phyloP scores from a whole-genome alignment of 2,797 vertebrate genomes.

The Gambusia yucatana region DNA sequence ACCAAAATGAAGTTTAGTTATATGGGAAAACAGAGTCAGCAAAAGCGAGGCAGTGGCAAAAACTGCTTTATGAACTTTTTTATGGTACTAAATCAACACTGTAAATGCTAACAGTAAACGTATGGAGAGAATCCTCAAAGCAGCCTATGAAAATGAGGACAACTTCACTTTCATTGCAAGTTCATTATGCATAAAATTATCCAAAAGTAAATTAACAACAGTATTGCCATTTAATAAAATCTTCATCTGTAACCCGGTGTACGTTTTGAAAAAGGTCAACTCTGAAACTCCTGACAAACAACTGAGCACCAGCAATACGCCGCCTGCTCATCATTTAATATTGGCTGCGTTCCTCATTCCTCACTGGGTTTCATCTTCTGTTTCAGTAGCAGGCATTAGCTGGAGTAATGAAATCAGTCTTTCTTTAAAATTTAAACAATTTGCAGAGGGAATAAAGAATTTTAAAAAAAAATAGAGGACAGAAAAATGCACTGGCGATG shows the following conservation, averaged over 20 bases:
- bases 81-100: constrained; percentile 7
- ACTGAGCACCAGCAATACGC: constrained; percentile 3
- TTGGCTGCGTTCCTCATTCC: constrained; percentile 20
- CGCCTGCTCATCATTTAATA: constrained; percentile 23
- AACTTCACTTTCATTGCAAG: constrained; percentile 1
- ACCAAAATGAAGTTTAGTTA: constrained; percentile 32
- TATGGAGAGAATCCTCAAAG: constrained; percentile 1
- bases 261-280: constrained; percentile 3
- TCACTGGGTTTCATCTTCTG: constrained; percentile 19
- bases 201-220: constrained; percentile 7
- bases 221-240: background rate
- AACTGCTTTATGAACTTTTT: constrained; percentile 17
- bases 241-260: background rate
- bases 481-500: background rate
- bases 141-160: constrained; percentile 9
- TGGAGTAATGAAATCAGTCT: constrained; percentile 10
- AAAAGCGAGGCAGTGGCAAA: constrained; percentile 4
- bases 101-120: background rate
- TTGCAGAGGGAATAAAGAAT: background rate
- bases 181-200: background rate
- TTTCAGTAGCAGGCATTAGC: constrained; percentile 5
- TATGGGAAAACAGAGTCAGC: constrained; percentile 15
- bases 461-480: background rate
- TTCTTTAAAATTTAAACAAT: constrained; percentile 14
- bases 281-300: constrained; percentile 1